Evolutionary conservation across 2,888 invertebrate species (phyloP).

Genomic region (Encarsia formosa): DNA sequence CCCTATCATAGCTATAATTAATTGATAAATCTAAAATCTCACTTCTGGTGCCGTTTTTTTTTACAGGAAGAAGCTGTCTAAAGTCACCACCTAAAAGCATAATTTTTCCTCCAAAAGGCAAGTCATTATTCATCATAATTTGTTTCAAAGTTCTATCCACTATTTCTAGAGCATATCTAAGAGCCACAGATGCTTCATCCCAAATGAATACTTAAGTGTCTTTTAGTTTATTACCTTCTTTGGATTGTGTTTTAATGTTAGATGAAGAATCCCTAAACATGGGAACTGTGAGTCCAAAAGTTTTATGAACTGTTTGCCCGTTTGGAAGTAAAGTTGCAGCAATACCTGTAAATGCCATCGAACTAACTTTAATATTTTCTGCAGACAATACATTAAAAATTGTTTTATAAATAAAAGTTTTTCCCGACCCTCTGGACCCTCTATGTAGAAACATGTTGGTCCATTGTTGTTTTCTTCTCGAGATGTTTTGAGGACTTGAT

Average conservation of each 20-base stretch:
- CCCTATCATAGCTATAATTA: constrained; percentile 24
- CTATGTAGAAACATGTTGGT: constrained; percentile 13
- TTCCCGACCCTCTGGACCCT: constrained; percentile 16
- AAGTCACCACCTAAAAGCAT: constrained; percentile 21
- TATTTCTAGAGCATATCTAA: constrained; percentile 28
- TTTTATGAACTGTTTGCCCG: constrained; percentile 44
- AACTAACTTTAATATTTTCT: constrained; percentile 17
- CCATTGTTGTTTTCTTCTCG: not conserved
- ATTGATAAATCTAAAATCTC: constrained; percentile 21
- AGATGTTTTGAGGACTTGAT: constrained; percentile 6
- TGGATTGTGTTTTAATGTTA: constrained; percentile 27
- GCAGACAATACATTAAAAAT: constrained; percentile 16
- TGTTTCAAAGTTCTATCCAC: constrained; percentile 29
- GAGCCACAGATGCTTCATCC: constrained; percentile 33
- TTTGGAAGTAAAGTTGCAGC: constrained; percentile 39
- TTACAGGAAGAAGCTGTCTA: constrained; percentile 12
- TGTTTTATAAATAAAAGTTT: constrained; percentile 14
- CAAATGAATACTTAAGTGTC: constrained; percentile 28
- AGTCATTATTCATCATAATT: constrained; percentile 29
- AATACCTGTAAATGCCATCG: constrained; percentile 41
- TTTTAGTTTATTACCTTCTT: constrained; percentile 25
- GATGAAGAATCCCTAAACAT: constrained; percentile 26
- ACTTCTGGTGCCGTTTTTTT: constrained; percentile 9
- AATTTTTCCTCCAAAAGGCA: constrained; percentile 32
- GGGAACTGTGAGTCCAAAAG: constrained; percentile 37